phyloP scores from a whole-genome alignment of 2,888 invertebrate species.

The Platycheirus rosarum region DNA sequence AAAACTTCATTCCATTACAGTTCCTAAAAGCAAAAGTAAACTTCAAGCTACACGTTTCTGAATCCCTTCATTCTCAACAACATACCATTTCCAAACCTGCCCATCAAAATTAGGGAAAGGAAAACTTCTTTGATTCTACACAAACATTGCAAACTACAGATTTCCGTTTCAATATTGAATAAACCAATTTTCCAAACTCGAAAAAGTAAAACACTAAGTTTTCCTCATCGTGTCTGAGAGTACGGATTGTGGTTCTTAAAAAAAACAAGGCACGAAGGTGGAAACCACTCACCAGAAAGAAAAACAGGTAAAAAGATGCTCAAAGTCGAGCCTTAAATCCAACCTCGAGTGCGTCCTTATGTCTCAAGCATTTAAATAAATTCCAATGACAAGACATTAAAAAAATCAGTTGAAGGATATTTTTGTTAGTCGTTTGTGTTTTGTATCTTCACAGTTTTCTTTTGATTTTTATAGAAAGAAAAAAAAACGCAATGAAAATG shows the following conservation, averaged over 20 bases:
- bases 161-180: slow-evolving; percentile 64
- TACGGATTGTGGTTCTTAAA: not conserved
- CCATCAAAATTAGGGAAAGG: too few species aligned
- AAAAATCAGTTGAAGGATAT: slow-evolving; percentile 72
- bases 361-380: slow-evolving; percentile 63
- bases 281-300: slow-evolving; percentile 56
- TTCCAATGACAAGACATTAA: slow-evolving; percentile 68
- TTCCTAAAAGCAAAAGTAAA: too few species aligned
- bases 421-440: slow-evolving; percentile 25
- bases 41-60: too few species aligned
- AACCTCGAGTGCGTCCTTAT: slow-evolving; percentile 39
- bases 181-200: slow-evolving; percentile 45
- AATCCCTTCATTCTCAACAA: too few species aligned
- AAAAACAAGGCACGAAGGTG: slow-evolving; percentile 23
- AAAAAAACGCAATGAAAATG: slow-evolving; percentile 65
- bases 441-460: slow-evolving; percentile 17
- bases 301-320: slow-evolving; percentile 58
- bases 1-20: too few species aligned
- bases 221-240: not conserved
- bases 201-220: slow-evolving; percentile 25
- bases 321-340: slow-evolving; percentile 15
- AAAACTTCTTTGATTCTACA: too few species aligned
- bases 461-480: slow-evolving; percentile 26
- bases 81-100: too few species aligned
- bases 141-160: slow-evolving; percentile 42